phyloP scores from a whole-genome alignment of 2,797 vertebrate species.

The Enteromius trimaculatus region DNA sequence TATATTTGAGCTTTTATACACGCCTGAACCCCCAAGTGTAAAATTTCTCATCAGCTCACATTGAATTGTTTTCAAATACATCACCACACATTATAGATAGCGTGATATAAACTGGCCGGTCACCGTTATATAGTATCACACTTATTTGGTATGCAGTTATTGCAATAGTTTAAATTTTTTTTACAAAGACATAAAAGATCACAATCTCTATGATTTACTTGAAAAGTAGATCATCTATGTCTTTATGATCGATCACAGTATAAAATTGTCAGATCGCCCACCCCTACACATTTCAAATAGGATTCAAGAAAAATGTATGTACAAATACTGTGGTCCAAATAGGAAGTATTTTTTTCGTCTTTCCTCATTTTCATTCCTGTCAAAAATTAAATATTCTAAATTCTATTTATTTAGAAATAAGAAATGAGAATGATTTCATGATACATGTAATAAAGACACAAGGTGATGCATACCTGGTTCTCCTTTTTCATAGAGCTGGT shows the following conservation, averaged over 20 bases:
- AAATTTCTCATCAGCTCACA: background rate
- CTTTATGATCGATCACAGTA: background rate
- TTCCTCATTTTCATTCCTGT: background rate
- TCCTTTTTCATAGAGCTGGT: conserved; percentile 91
- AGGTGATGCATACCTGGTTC: conserved; percentile 86
- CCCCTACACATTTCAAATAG: background rate
- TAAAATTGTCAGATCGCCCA: background rate
- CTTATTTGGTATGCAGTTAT: background rate
- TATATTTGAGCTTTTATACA: background rate
- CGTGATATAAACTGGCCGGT: background rate
- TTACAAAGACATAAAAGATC: background rate
- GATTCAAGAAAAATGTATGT: background rate
- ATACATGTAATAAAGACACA: background rate
- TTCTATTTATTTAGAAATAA: background rate
- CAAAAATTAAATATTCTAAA: background rate
- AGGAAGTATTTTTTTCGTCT: background rate
- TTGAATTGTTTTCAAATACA: background rate
- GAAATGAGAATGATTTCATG: background rate
- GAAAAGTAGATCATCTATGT: background rate
- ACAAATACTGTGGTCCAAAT: background rate
- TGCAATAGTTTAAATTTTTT: background rate
- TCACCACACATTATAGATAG: background rate
- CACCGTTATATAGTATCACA: background rate
- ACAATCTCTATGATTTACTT: background rate
- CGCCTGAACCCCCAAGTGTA: background rate